Evolutionary conservation across 2,113 vertebrate genomes (phyloP), one percentile per base, ranked within the genome.

Genomic region (Tyto alba): DNA sequence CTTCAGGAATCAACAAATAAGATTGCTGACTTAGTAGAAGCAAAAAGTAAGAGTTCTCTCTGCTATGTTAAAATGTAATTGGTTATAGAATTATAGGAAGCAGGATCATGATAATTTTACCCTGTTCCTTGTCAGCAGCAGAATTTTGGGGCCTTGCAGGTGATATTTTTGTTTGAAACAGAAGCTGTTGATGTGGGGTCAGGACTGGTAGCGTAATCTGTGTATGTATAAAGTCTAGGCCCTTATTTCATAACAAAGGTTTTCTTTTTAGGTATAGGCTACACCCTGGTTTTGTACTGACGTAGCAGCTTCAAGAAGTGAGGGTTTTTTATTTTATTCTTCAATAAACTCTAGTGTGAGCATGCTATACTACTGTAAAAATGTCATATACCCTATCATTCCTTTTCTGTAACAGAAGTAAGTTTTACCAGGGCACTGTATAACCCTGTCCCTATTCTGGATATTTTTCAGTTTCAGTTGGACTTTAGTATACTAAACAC

Each of bases 21-120:
- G 68, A 97, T 97, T 96, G 97, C 92, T 92, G 96, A 97, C 19
- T 98, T 99, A 74, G 93, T 98, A 81, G 98, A 99, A 95, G 95
- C 97, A 95, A 98, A 97, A 98, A 96, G 99, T 99, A 98, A 98
- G 98, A 93, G 62, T 92, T 95, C 75, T 88, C 60, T 89, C 90
- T 85, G 79, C 43, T 90, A 6, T 55, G 26, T 72, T 91, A 62
- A 85, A 82, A 30, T 90, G 9, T 12, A 18, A 36, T 74, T 90
- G 22, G 21, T 90, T 82, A 26, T 29, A 83, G 60, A 66, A 48
- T 10, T n/a, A 27, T 5, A 27, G 68, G 21, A 90, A 89, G 62
- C 16, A 41, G 12, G 15, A 32, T 45, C 3, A 10, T 62, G n/a
- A 38, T 63, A 17, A 15, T 62, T 77, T 48, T 52, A 30, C 30